A percentile compares a stretch with the other conserved stretches of the same genome.
Evolutionary conservation across 2,113 vertebrate species (phyloP).

Genomic region (Callaeas wilsoni): DNA sequence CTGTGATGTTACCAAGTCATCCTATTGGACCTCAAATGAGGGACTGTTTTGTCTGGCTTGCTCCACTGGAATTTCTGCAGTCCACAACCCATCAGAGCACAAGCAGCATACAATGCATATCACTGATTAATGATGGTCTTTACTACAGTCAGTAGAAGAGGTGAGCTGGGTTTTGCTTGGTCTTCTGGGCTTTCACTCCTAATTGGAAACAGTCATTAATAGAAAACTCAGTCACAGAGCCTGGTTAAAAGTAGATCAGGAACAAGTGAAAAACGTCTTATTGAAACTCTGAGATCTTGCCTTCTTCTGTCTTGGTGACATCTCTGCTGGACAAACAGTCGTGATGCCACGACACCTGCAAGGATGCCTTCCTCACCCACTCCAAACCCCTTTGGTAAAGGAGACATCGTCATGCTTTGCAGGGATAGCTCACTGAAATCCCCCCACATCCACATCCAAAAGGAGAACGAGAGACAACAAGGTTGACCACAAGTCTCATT

Average conservation of each 20-base stretch:
- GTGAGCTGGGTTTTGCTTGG: not conserved
- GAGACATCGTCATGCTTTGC: not conserved
- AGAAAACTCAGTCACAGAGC: not conserved
- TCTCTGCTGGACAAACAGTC: not conserved
- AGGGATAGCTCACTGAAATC: not conserved
- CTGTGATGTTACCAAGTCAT: not conserved
- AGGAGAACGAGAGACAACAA: not conserved
- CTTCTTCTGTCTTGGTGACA: not conserved
- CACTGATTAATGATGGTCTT: not conserved
- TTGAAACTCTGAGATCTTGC: not conserved
- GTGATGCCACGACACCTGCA: not conserved
- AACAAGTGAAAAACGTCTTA: not conserved
- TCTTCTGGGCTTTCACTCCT: not conserved
- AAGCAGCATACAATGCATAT: not conserved
- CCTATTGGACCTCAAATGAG: not conserved
- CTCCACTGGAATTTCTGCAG: not conserved
- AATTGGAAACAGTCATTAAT: constrained; percentile 32
- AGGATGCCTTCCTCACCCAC: not conserved
- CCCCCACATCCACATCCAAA: not conserved
- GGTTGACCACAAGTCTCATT: not conserved
- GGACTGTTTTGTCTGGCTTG: not conserved
- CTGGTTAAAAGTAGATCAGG: not conserved
- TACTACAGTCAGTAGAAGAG: not conserved
- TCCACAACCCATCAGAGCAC: not conserved
- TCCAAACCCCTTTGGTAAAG: not conserved